Percentiles rank a stretch among this genome's conserved stretches.
These are phyloP conservation scores for Tragelaphus buxtoni DNA, from an alignment of 2,113 vertebrate genomes.

Conservation along the genomic window DNA sequence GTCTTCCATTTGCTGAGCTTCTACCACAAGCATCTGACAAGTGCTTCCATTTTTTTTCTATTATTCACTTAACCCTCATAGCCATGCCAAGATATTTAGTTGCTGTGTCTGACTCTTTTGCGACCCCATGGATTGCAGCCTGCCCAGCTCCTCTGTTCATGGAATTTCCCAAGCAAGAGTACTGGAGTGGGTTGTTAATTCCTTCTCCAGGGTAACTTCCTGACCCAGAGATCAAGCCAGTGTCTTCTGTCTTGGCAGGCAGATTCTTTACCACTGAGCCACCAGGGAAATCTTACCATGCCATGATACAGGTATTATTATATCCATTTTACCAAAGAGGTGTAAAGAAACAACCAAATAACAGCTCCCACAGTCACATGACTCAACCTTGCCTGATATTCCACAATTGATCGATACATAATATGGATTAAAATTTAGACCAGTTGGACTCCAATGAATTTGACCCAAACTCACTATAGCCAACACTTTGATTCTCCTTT, in stretches of 20 bases:
- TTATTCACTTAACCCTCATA: not conserved
- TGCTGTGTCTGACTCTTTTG: not conserved
- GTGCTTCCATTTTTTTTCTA: not conserved
- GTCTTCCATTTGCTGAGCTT: not conserved
- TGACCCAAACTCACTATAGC: not conserved
- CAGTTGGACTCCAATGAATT: not conserved
- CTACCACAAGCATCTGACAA: not conserved
- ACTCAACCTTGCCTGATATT: fast-evolving
- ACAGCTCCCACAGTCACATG: not conserved
- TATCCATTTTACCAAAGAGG: not conserved
- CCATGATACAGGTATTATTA: not conserved
- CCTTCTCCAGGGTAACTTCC: not conserved
- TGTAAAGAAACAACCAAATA: not conserved
- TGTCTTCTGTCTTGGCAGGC: not conserved
- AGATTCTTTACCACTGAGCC: not conserved
- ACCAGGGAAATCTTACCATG: not conserved
- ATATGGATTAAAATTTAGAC: not conserved
- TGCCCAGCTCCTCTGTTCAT: not conserved
- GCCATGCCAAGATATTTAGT: not conserved
- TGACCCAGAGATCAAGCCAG: not conserved
- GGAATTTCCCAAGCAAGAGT: not conserved
- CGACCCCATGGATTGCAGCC: not conserved
- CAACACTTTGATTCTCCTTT: not conserved
- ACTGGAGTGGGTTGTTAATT: not conserved
- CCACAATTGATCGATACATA: not conserved